Evolutionary conservation across 2,113 vertebrate genomes (phyloP).

Genomic region (Trogon melanurus): DNA sequence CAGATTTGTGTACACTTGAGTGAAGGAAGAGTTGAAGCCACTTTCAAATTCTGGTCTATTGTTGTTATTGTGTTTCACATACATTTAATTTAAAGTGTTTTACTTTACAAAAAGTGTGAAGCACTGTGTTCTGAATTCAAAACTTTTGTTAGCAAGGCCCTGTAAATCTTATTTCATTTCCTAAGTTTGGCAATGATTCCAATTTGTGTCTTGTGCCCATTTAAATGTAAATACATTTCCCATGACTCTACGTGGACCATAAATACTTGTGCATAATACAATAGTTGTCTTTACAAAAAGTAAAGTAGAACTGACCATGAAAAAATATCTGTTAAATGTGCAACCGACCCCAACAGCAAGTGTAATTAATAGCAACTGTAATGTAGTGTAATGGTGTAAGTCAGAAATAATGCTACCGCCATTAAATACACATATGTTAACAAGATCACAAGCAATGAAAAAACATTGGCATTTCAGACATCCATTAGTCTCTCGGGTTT

Average conservation of each 20-base stretch:
- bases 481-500: conserved; percentile 57
- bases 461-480: conserved; percentile 22
- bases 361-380: conserved; percentile 53
- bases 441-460: conserved; percentile 60
- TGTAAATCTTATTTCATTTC: neutral
- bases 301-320: neutral
- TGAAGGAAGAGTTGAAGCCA: neutral
- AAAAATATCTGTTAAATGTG: neutral
- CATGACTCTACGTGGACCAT: neutral
- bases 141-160: neutral
- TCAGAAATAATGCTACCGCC: conserved; percentile 32
- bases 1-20: conserved; percentile 12
- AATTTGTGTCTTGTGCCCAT: neutral
- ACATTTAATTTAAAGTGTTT: neutral
- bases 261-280: neutral
- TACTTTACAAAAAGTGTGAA: neutral
- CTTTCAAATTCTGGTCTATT: conserved; percentile 32
- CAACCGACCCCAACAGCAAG: neutral
- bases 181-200: neutral
- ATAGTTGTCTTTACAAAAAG: neutral
- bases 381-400: conserved; percentile 43
- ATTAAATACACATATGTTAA: conserved; percentile 56
- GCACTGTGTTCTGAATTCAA: neutral
- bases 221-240: neutral
- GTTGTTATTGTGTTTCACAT: neutral